Evolutionary conservation across 2,797 vertebrate species (phyloP), one percentile per base, ranked within the genome.

Genomic region (Peromyscus aztecus): DNA sequence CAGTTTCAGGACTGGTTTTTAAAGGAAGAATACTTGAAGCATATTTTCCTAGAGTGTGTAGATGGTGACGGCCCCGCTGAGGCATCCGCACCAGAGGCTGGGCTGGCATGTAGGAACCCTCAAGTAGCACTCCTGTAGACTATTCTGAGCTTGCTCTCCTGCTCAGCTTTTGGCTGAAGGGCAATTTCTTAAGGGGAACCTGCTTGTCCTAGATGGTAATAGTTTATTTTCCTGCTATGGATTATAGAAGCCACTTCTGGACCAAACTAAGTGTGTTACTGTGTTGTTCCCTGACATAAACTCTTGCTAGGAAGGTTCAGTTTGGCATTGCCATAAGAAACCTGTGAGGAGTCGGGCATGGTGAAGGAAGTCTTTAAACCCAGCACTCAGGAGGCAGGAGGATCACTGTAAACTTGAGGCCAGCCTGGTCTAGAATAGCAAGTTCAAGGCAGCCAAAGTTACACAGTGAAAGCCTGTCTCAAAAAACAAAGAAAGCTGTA

Each of bases 241-340:
- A 16, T 94, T 55, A 82, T 11, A 46, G 52, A 83, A 59, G 87
- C 69, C 21, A n/a, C 24, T 83, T 75, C 59, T 46, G 52, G 81
- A 21, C 57, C 37, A 75, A 82, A 61, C 57, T 61, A 81, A 82
- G 40, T 40, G n/a, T 82, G n/a, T 27, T 69, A 59, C 76, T 40
- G 52, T 92, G 34, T 86, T 52, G 84, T 63, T 52, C 57, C 80
- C 40, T 49, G 73, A 91, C 55, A 52, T 52, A 55, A 89, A 75
- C 19, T 14, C 59, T 89, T 52, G 65, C 59, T 82, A 29, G 83
- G 71, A 81, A 55, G 16, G 77, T 43, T 75, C 81, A 17, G 4
- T 85, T 91, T 78, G 73, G 52, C 11, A n/a, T 76, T 67, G 76
- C 76, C 73, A 85, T 57, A 71, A 88, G 86, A 83, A 71, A 78